Base-by-base conservation (phyloP, 2,797 vertebrate genomes). In the Enoplosus armatus region DNA sequence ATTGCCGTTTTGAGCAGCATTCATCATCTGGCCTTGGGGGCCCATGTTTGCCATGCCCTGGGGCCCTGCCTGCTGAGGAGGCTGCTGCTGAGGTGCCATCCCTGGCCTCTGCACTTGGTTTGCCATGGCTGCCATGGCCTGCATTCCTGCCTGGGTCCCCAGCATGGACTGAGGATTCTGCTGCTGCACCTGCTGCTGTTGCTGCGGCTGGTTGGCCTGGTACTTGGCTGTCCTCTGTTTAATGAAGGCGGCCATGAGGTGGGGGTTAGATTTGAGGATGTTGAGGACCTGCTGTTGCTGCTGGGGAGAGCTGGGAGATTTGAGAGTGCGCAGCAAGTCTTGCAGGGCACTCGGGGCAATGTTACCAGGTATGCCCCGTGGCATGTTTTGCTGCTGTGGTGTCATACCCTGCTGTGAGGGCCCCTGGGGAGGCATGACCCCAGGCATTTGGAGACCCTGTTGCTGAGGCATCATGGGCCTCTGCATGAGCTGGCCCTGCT, bases 191-290 rank as follows among this genome's bases (percentile, higher is more conserved):
- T 87, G 90, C 69, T 90, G 91, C 71, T 80, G 89, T 14, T 89
- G 92, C 69, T 90, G 91, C 1, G 87, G 96, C 94, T 99, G 98
- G 86, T 92, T 98, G 37, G 97, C 97, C 86, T 97, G 98, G 27
- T 99, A 99, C 91, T 99, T 98, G 68, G 97, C 97, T 0, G 98
- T 98, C 94, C 98, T 96, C 93, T 99, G 98, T 94, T 99, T 99
- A 91, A 99, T 99, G 91, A 99, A 99, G 85, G 98, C 98, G 11
- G 98, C 98, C 98, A 99, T 99, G 78, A 99, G 97, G 89, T 99
- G 98, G 2, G 98, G 98, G 92, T 99, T 99, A 9, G 98, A 98
- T 88, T 99, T 99, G 33, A 99, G 96, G 82, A 99, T 99, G 83
- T 97, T 98, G 61, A 99, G 97, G 88, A 99, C 98, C 93, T 99